A percentile compares a stretch with the other conserved stretches of the same genome.
Evolutionary conservation across 1,140 invertebrate species (phyloP).

Genomic region (Telenomus remus): DNA sequence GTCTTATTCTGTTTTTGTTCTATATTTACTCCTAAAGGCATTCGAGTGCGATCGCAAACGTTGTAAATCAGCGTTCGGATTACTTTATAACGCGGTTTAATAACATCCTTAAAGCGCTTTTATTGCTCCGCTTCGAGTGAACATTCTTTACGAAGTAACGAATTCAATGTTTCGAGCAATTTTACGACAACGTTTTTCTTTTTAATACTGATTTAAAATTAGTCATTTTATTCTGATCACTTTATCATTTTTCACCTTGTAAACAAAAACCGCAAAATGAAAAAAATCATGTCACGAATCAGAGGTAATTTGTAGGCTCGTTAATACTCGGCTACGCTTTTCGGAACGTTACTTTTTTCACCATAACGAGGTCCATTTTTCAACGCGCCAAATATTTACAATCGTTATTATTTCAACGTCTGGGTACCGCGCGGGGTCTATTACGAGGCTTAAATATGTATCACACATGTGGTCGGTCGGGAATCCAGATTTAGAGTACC

Average conservation of each 20-base stretch:
- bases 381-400: constrained; percentile 15
- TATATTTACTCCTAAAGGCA: neutral
- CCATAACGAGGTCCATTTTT: neutral
- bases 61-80: constrained; percentile 7
- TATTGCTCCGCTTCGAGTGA: too few relatives aligned
- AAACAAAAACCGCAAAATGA: too few relatives aligned
- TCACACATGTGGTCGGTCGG: constrained; percentile 28
- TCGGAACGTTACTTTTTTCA: neutral
- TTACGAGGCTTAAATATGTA: constrained; percentile 36
- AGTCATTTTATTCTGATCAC: too few relatives aligned
- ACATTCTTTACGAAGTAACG: too few relatives aligned
- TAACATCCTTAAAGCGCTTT: constrained; percentile 3
- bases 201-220: too few relatives aligned
- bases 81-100: constrained; percentile 21
- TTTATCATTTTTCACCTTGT: too few relatives aligned
- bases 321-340: too few relatives aligned
- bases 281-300: too few relatives aligned
- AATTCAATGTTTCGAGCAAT: too few relatives aligned
- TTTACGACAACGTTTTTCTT: too few relatives aligned
- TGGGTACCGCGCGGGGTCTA: constrained; percentile 17
- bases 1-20: constrained; percentile 20
- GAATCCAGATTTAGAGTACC: constrained; percentile 49
- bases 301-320: too few relatives aligned
- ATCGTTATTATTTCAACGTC: constrained; percentile 26
- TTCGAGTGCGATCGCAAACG: too few relatives aligned